phyloP scores from a whole-genome alignment of 2,113 vertebrate species.

The Ochotona curzoniae region DNA sequence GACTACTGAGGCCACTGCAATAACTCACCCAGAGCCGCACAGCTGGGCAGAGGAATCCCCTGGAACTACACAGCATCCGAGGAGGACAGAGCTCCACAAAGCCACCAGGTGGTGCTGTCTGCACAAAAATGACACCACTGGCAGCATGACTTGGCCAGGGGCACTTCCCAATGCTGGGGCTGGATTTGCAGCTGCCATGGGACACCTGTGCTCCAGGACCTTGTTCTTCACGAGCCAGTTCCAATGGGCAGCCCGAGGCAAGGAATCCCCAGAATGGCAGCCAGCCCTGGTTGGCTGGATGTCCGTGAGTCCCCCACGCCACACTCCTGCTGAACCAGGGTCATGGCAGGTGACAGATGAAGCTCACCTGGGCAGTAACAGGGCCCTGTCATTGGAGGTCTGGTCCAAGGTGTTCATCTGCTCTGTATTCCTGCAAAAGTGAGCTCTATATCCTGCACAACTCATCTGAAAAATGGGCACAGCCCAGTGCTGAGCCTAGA shows the following conservation, averaged over 20 bases:
- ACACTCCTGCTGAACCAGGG: too few species aligned
- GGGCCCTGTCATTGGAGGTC: constrained; percentile 52
- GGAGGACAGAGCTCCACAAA: accelerated
- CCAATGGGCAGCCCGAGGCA: constrained; percentile 3
- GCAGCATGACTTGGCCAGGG: background rate
- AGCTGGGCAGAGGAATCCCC: background rate
- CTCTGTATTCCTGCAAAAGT: constrained; percentile 67
- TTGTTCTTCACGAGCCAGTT: constrained; percentile 13
- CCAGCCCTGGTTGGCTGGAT: background rate
- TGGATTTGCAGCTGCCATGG: background rate
- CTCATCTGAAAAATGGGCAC: constrained; percentile 59
- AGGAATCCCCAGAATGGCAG: constrained; percentile 48
- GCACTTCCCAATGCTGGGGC: too few species aligned
- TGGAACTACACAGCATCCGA: too few species aligned
- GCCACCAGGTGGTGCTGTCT: constrained; percentile 63
- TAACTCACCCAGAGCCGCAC: background rate
- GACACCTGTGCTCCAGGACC: accelerated
- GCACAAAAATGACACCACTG: background rate
- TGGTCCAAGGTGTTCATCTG: constrained; percentile 56
- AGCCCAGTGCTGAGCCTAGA: background rate
- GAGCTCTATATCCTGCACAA: constrained; percentile 32
- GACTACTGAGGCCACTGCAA: background rate
- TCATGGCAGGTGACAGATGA: background rate
- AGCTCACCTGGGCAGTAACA: background rate
- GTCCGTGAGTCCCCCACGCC: background rate